Evolutionary conservation across 2,113 vertebrate species (phyloP), one percentile per base, ranked within the genome.

Genomic region (Hypocryptadius cinnamomeus): DNA sequence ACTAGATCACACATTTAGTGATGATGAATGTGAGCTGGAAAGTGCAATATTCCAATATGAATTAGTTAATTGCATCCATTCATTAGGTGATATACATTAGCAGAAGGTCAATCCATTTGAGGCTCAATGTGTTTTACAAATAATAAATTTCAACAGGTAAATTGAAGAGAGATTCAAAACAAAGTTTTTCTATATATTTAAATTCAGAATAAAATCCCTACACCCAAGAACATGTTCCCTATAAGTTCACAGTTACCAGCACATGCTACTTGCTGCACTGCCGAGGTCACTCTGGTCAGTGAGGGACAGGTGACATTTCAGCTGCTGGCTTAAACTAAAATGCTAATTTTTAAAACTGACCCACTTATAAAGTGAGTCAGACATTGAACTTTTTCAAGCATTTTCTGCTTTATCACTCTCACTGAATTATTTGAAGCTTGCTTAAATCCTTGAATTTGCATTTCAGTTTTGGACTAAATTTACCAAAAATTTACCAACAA

Each of bases 61-160:
- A 97, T 97, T 97, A 94, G 94, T 95, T 98, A 98, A 98, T 98
- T 97, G 96, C 96, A 95, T 93, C 94, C 92, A 94, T 96, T 98
- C 97, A 97, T 98, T 98, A 98, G 96, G 92, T 93, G 96, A 97
- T 92, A 78, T 57, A 95, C 97, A 97, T 98, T 97, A 98, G 96
- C 85, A 85, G 94, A 98, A 98, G 98, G 98, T 98, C 97, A 97
- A 51, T 95, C 96, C 95, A 97, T 97, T 98, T 96, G 86, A 95
- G 65, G 66, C 84, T 96, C 45, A 59, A 97, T 97, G 89, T 95
- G 92, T 97, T 98, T 97, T 97, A 97, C 93, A 96, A 96, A 97
- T 96, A 97, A 86, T 97, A 97, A 97, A 97, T 97, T 97, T 95
- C 93, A 96, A 96, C 96, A 89, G 95, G 95, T 93, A 95, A 96